Evolutionary conservation across 2,113 vertebrate species (phyloP), one percentile per base, ranked within the genome.

Genomic region (Pionites leucogaster): DNA sequence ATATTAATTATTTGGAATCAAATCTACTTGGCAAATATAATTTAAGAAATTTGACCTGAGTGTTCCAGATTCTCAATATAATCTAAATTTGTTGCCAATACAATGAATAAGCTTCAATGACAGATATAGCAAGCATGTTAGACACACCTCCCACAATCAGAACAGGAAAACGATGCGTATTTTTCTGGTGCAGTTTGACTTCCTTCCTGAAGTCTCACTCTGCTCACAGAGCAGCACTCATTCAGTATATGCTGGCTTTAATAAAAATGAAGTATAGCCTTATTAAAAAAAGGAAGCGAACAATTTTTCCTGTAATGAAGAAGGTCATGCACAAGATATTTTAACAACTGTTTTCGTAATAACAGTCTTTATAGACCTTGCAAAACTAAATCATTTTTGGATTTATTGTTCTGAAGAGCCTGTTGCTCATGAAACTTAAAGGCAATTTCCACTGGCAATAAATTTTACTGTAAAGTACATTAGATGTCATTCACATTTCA

Each of bases 261-360:
- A 80, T 74, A 84, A 90, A 93, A 92, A 65, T 80, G 13, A 92
- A 69, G 33, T 72, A 75, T 47, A 89, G 27, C 13, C 59, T 72
- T 77, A 22, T 88, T 86, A 92, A 77, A 11, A 83, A 80, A 72
- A 92, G 9, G 49, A 92, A 79, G 17, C 1, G 5, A 70, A 65
- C 29, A 68, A 42, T 83, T 76, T 76, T 92, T 81, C 18, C 39
- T 86, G 86, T 81, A 81, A 62, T 77, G 86, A 86, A 93, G 42
- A 92, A 80, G 42, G 49, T 53, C 42, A 83, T 33, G 27, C 13
- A 25, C 67, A 80, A 57, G 49, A 81, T 67, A 90, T 82, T 95
- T 95, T 76, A 92, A 52, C 53, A 83, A 80, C 37, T 57, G 22
- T 70, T 93, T 86, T 81, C 10, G 22, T 92, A 91, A 91, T 70